Evolutionary conservation across 2,113 vertebrate genomes (phyloP).

Genomic region (Xiphorhynchus elegans): DNA sequence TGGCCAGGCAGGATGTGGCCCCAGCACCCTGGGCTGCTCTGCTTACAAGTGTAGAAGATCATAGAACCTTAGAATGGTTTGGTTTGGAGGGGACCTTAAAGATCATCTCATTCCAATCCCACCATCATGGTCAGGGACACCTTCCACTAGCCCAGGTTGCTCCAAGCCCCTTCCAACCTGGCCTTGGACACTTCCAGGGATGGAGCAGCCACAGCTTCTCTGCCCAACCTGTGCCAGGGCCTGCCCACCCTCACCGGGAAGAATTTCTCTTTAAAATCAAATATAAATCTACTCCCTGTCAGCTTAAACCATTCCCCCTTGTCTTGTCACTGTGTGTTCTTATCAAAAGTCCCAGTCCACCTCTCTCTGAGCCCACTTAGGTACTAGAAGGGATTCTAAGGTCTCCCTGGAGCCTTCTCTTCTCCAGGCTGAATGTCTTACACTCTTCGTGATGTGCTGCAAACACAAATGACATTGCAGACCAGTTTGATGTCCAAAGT

Average conservation of each 20-base stretch:
- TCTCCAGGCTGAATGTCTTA: not conserved
- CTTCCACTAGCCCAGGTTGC: not conserved
- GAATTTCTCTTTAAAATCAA: not conserved
- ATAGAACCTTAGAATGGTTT: not conserved
- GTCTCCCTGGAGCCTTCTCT: not conserved
- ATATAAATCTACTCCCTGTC: not conserved
- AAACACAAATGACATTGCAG: accelerated
- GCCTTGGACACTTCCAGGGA: not conserved
- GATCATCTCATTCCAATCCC: not conserved
- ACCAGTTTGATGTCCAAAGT: not conserved
- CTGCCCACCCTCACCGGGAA: not conserved
- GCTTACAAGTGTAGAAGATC: not conserved
- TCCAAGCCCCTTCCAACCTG: accelerated
- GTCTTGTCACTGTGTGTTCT: not conserved
- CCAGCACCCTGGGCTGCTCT: accelerated
- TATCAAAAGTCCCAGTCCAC: not conserved
- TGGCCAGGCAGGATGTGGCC: accelerated
- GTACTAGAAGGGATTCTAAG: not conserved
- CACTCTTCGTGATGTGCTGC: not conserved
- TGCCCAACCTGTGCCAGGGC: too few species aligned
- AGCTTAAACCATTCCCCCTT: not conserved
- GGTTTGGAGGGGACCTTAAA: not conserved
- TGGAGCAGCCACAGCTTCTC: not conserved
- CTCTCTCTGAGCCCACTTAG: not conserved
- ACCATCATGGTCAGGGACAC: not conserved